phyloP scores from a whole-genome alignment of 2,888 invertebrate species.

The Ochropleura plecta region DNA sequence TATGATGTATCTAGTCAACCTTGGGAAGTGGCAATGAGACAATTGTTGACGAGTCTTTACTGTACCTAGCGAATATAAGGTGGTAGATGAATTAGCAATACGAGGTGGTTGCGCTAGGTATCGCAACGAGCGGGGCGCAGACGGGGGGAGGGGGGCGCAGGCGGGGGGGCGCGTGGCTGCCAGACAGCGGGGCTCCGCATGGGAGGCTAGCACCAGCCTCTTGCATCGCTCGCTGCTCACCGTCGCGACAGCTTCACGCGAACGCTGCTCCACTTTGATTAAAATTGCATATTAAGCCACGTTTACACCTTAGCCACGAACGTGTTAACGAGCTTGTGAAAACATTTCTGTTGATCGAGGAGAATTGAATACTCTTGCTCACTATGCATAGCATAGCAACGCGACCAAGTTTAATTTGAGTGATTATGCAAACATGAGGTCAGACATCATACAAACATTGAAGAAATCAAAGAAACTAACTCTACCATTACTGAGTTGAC shows the following conservation, averaged over 20 bases:
- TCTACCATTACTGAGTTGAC: slow-evolving; percentile 13
- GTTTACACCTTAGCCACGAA: slow-evolving; percentile 67
- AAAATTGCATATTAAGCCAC: slow-evolving; percentile 81
- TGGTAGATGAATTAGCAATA: slow-evolving; percentile 83
- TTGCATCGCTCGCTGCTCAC: slow-evolving; percentile 85
- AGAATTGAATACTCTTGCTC: slow-evolving; percentile 52
- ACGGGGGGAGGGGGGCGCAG: slow-evolving; percentile 67
- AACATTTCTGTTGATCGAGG: slow-evolving; percentile 57
- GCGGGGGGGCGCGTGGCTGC: slow-evolving; percentile 77
- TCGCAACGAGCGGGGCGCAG: slow-evolving; percentile 67
- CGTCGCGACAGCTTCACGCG: slow-evolving; percentile 87
- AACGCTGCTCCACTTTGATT: slow-evolving; percentile 87
- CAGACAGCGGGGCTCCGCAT: slow-evolving; percentile 91
- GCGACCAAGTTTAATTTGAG: slow-evolving; percentile 25
- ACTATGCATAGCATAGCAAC: slow-evolving; percentile 41
- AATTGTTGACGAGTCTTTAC: slow-evolving; percentile 74
- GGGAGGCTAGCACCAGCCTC: slow-evolving; percentile 89
- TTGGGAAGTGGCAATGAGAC: slow-evolving; percentile 76
- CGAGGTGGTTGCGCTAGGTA: slow-evolving; percentile 85
- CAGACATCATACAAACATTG: slow-evolving; percentile 16
- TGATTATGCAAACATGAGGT: slow-evolving; percentile 29
- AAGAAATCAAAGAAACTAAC: slow-evolving; percentile 36
- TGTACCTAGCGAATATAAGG: slow-evolving; percentile 73
- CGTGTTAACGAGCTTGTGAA: slow-evolving; percentile 67
- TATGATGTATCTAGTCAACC: slow-evolving; percentile 74